These are phyloP conservation scores for Isurus oxyrinchus DNA, from an alignment of 2,113 vertebrate species.

Conservation along the genomic window DNA sequence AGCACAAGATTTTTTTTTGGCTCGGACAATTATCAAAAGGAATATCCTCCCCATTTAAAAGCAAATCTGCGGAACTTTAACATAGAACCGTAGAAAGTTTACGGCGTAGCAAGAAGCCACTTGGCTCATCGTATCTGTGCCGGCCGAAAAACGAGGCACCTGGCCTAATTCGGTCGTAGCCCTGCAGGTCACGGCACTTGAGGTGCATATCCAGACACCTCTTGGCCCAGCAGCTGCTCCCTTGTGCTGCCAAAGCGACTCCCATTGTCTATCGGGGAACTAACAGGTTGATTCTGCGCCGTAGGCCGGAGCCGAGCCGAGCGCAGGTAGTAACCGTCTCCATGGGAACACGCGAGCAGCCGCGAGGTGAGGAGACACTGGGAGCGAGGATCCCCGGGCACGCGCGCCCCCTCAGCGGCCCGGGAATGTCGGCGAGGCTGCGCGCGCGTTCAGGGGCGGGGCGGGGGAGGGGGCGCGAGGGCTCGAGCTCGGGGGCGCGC, in stretches of 20 bases:
- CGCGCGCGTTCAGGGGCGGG: background rate
- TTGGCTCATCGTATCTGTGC: no score
- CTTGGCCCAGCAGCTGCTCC: background rate
- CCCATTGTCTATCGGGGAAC: background rate
- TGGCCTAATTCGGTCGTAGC: no score
- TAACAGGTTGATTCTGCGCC: slow-evolving; percentile 32
- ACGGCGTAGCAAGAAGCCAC: no score
- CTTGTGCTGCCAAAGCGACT: background rate
- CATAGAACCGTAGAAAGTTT: no score
- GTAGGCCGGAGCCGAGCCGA: background rate
- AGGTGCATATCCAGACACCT: no score
- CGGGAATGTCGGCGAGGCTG: background rate
- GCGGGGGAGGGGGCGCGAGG: background rate
- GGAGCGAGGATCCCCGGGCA: background rate
- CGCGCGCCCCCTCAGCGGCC: background rate
- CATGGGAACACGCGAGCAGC: slow-evolving; percentile 11
- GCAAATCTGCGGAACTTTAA: background rate
- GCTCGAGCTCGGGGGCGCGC: background rate
- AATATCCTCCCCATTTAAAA: background rate
- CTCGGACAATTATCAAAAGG: background rate
- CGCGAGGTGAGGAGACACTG: background rate
- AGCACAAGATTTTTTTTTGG: background rate
- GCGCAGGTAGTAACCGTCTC: slow-evolving; percentile 30
- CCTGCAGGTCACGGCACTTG: no score
- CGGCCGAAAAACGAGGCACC: no score